Conservation (phyloP, 1,140 invertebrate genomes). For the Leptoteleia sp. region DNA sequence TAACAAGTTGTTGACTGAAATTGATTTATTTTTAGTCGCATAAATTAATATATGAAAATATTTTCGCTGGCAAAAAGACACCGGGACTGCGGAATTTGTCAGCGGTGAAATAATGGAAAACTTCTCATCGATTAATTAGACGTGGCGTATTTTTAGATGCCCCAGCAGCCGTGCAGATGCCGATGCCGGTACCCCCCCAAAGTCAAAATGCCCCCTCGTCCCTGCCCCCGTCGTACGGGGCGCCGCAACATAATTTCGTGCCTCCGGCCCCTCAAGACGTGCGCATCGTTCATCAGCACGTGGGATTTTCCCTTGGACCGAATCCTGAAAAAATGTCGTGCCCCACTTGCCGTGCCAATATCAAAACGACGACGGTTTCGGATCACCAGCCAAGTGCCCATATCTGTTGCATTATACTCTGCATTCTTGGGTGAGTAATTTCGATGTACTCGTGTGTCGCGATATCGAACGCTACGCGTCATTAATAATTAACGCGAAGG, state of each 20-base stretch:
- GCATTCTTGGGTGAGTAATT: slow-evolving; percentile 75
- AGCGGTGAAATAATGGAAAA: too few species aligned
- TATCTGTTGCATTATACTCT: slow-evolving; percentile 78
- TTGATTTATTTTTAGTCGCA: too few species aligned
- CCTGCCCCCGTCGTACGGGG: slow-evolving; percentile 36
- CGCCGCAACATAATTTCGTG: slow-evolving; percentile 49
- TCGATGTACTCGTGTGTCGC: neutral
- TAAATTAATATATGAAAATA: too few species aligned
- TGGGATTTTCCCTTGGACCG: slow-evolving; percentile 69
- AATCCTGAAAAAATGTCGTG: slow-evolving; percentile 77
- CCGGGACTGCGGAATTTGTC: too few species aligned
- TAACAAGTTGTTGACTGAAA: too few species aligned
- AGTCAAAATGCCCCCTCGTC: slow-evolving; percentile 49
- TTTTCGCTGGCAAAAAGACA: too few species aligned
- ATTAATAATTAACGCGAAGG: slow-evolving; percentile 53
- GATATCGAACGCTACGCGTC: slow-evolving; percentile 2
- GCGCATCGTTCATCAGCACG: slow-evolving; percentile 71
- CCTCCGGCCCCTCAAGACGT: slow-evolving; percentile 68
- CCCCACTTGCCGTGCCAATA: slow-evolving; percentile 74
- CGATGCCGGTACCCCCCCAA: slow-evolving; percentile 30
- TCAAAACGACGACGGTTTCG: slow-evolving; percentile 78
- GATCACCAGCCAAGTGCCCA: slow-evolving; percentile 79
- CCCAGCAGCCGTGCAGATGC: slow-evolving; percentile 60
- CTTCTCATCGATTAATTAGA: too few species aligned
- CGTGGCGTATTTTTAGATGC: slow-evolving; percentile 60